These are phyloP conservation scores for Empis stercorea DNA, from an alignment of 2,888 invertebrate species.

Conservation along the genomic window DNA sequence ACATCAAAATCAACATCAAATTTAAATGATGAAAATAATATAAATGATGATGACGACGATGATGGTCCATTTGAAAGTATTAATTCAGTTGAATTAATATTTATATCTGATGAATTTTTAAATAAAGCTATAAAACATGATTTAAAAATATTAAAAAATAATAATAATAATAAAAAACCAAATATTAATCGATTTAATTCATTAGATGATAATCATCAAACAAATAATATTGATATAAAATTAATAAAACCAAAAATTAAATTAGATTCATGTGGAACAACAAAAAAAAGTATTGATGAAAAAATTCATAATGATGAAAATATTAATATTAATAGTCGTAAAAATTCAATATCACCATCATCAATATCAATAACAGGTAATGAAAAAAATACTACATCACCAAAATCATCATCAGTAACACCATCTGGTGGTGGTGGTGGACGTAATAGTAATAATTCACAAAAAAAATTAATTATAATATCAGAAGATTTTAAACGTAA, in stretches of 20 bases:
- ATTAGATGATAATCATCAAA: background rate
- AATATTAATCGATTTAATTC: no score
- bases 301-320: background rate
- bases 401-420: background rate
- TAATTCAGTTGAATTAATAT: constrained; percentile 17
- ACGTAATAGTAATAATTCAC: background rate
- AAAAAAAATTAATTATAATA: constrained; percentile 13
- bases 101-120: constrained; percentile 17
- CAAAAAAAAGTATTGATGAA: background rate
- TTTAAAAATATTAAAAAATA: constrained; percentile 11
- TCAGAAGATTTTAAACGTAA: constrained; percentile 15
- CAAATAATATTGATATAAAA: background rate
- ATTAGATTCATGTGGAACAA: background rate
- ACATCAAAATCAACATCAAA: constrained; percentile 11
- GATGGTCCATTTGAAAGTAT: constrained; percentile 12
- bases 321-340: background rate
- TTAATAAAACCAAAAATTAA: background rate
- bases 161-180: constrained; percentile 4
- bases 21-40: background rate
- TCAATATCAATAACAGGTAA: constrained; percentile 3
- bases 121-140: constrained; percentile 15
- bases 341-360: constrained; percentile 6
- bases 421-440: background rate
- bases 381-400: background rate
- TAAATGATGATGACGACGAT: constrained; percentile 5